Conservation (phyloP, 1,140 invertebrate species). For the Pygmarrhopalites habei region DNA sequence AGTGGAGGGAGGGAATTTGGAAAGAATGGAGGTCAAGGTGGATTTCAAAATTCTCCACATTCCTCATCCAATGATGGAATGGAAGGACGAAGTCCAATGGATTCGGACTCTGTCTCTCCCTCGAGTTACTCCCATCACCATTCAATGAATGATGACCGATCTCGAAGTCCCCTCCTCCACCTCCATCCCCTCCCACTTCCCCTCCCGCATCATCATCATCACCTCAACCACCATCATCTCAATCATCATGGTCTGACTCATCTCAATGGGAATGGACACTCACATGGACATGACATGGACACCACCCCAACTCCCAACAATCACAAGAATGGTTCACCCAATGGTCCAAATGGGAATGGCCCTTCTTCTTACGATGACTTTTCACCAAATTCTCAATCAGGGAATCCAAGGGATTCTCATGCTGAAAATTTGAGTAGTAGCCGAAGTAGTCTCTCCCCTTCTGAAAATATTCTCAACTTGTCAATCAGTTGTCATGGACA, state of each 20-base stretch:
- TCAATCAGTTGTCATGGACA: slow-evolving; percentile 43
- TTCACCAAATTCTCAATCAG: slow-evolving; percentile 15
- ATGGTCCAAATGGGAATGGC: no score
- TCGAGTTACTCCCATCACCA: slow-evolving; percentile 21
- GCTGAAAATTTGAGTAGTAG: slow-evolving; percentile 33
- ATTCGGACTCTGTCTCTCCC: slow-evolving; percentile 15
- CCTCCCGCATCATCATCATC: slow-evolving; percentile 24
- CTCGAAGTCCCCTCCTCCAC: slow-evolving; percentile 25
- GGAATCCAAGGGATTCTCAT: background rate
- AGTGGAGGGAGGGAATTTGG: background rate
- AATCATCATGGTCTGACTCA: slow-evolving; percentile 15
- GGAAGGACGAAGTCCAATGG: slow-evolving; percentile 2
- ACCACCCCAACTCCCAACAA: slow-evolving; percentile 27
- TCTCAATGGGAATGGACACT: background rate
- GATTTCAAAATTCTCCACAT: slow-evolving; percentile 10
- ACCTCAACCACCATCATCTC: slow-evolving; percentile 13
- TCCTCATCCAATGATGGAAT: background rate
- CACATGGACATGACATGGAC: slow-evolving; percentile 21
- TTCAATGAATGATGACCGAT: slow-evolving; percentile 27
- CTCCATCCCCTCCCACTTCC: slow-evolving; percentile 21
- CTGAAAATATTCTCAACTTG: slow-evolving; percentile 39
- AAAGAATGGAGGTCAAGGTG: slow-evolving; percentile 8
- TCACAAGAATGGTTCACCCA: slow-evolving; percentile 18
- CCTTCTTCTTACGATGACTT: no score
- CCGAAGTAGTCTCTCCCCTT: slow-evolving; percentile 34